Evolutionary conservation across 2,797 vertebrate genomes (phyloP).

Genomic region (Mycteria americana): DNA sequence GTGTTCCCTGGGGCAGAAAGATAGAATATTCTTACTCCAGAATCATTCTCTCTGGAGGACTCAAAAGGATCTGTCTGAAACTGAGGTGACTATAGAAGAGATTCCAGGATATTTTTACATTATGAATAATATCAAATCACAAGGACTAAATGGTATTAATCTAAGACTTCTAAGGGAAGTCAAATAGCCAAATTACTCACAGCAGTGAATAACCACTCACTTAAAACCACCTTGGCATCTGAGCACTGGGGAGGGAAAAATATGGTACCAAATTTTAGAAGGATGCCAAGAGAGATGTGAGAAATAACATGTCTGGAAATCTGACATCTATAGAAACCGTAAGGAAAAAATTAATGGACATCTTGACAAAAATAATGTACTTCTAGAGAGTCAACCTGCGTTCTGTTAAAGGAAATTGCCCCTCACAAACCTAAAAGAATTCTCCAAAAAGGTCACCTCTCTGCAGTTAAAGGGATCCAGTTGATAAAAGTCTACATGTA

Average conservation of each 20-base stretch:
- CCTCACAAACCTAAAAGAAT: neutral
- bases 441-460: neutral
- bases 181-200: neutral
- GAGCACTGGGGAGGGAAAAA: neutral
- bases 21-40: neutral
- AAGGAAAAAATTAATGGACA: neutral
- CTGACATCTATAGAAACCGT: neutral
- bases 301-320: neutral
- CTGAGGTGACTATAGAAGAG: neutral
- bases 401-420: neutral
- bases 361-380: neutral
- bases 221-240: neutral
- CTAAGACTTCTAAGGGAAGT: neutral
- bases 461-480: neutral
- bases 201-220: neutral
- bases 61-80: neutral
- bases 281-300: neutral
- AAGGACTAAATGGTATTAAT: neutral
- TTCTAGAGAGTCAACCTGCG: neutral
- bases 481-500: neutral
- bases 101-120: neutral
- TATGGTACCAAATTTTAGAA: neutral
- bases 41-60: neutral
- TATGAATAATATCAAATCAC: neutral
- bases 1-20: neutral